Conservation (phyloP, 2,797 vertebrate species). For the Emys orbicularis region DNA sequence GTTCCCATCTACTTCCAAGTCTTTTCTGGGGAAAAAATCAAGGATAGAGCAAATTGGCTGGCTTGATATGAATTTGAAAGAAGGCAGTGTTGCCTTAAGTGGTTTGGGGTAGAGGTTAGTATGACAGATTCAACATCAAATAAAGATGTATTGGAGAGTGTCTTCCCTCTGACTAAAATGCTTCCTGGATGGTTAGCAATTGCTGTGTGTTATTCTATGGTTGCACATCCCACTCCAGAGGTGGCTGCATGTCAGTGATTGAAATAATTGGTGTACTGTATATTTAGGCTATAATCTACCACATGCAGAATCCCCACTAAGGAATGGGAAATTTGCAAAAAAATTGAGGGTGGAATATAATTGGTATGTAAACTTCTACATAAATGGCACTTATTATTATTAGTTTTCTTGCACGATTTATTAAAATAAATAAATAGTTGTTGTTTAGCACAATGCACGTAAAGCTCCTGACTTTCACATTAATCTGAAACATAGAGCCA, state of each 20-base stretch:
- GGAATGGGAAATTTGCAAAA: conserved; percentile 21
- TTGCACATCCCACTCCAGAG: not conserved
- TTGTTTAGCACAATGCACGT: conserved; percentile 64
- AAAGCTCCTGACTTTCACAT: conserved; percentile 71
- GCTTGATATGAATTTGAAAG: not conserved
- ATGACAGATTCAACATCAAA: not conserved
- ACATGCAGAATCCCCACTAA: not conserved
- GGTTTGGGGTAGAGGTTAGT: not conserved
- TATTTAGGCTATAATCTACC: not conserved
- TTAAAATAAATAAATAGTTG: conserved; percentile 68
- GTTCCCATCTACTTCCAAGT: not conserved
- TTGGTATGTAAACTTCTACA: conserved; percentile 64
- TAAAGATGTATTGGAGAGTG: not conserved
- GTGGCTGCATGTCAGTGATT: not conserved
- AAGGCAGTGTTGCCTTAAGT: not conserved
- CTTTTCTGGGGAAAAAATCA: not conserved
- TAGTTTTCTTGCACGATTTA: conserved; percentile 71
- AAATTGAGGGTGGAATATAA: not conserved
- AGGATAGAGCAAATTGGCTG: not conserved
- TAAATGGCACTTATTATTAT: conserved; percentile 56
- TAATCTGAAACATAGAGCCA: conserved; percentile 67
- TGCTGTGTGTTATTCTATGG: not conserved
- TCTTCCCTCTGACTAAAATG: not conserved
- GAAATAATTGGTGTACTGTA: not conserved
- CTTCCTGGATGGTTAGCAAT: not conserved